These are phyloP conservation scores for Omphaloscelis lunosa DNA, from an alignment of 2,888 invertebrate genomes.

Conservation along the genomic window DNA sequence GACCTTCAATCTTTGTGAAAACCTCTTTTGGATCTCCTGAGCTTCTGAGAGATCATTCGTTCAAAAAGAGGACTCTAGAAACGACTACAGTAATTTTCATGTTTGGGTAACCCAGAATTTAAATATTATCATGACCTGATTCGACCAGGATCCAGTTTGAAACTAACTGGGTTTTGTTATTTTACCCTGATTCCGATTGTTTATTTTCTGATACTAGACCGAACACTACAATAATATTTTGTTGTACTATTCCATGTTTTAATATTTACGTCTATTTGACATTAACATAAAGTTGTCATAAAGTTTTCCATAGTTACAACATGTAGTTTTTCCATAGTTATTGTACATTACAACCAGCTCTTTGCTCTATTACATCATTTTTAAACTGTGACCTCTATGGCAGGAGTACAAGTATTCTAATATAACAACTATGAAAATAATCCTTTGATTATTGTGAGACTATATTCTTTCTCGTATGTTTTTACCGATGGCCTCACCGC, in stretches of 20 bases:
- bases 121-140: slow-evolving; percentile 29
- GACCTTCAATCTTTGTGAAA: neutral
- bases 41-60: neutral
- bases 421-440: too few species aligned
- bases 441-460: too few species aligned
- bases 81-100: neutral
- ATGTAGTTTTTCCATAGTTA: too few species aligned
- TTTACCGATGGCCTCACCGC: too few species aligned
- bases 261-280: slow-evolving; percentile 40
- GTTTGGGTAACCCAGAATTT: slow-evolving; percentile 15
- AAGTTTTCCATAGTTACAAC: slow-evolving; percentile 27
- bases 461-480: too few species aligned
- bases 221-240: slow-evolving; percentile 11
- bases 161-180: slow-evolving; percentile 16
- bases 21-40: neutral
- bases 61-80: neutral
- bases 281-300: slow-evolving; percentile 25
- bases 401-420: neutral
- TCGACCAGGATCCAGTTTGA: slow-evolving; percentile 19
- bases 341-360: slow-evolving; percentile 6
- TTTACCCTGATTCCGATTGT: slow-evolving; percentile 36
- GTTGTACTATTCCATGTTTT: slow-evolving; percentile 2
- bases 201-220: slow-evolving; percentile 40
- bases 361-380: slow-evolving; percentile 37
- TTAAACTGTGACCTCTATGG: slow-evolving; percentile 35